Evolutionary conservation across 2,888 invertebrate genomes (phyloP), one percentile per base, ranked within the genome.

Genomic region (Cancer borealis): DNA sequence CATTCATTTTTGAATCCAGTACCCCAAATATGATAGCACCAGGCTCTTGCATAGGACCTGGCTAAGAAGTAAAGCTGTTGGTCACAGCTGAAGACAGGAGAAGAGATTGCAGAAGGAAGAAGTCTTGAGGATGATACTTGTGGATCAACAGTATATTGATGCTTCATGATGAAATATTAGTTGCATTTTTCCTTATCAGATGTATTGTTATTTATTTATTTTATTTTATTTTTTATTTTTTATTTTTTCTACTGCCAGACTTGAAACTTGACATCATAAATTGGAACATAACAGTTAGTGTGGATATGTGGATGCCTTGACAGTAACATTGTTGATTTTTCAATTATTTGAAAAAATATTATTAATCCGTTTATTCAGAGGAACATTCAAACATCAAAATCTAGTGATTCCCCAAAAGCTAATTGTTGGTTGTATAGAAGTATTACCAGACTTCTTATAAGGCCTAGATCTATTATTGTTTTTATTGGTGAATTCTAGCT

Each of bases 11-110:
- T 45, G 92, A 79, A 91, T 91, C 79, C 66, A 73, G 21, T 91
- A 46, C 91, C 46, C n/a, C 5, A 21, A 66, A 46, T 21, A 91
- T 91, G 91, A 79, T 73, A 79, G 60, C 79, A 47, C 47, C 91
- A 91, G 91, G 91, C 17, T 47, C 91, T 73, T 73, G 26, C 26
- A 79, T n/a, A 91, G 79, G 26, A n/a, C 91, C 91, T 91, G 91
- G 73, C 79, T 73, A 84, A 73, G 26, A 26, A 8, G 14, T 54
- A 0, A 54, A 66, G 8, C 66, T 66, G 66, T 14, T 21, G n/a
- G 84, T 12, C 39, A 84, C 30, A 84, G 84, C 84, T 84, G 84
- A 30, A 17, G 5, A 14, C 84, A 30, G 84, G 84, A 84, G 84
- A 84, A 30, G 30, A 84, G 84, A 8, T 12, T 84, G 39, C 39